Conservation (phyloP, 2,113 vertebrate species). For the Larimichthys polyactis region DNA sequence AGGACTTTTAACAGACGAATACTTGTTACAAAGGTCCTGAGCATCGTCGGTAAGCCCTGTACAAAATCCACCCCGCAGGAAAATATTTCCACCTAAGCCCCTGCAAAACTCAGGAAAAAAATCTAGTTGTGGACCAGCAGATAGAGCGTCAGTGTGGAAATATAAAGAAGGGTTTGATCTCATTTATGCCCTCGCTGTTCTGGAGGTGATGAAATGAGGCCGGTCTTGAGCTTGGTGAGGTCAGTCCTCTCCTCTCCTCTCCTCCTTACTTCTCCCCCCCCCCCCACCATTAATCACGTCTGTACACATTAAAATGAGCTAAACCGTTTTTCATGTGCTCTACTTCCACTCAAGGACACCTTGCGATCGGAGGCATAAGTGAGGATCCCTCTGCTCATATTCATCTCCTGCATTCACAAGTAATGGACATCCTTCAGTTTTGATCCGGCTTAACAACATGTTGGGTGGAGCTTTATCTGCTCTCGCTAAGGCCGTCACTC, state of each 20-base stretch:
- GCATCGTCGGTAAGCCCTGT: slow-evolving; percentile 51
- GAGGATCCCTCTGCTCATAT: slow-evolving; percentile 26
- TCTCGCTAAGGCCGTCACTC: slow-evolving; percentile 57
- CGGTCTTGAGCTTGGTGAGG: slow-evolving; percentile 47
- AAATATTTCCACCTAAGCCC: slow-evolving; percentile 56
- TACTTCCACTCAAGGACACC: slow-evolving; percentile 75
- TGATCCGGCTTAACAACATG: slow-evolving; percentile 30
- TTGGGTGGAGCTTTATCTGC: slow-evolving; percentile 36
- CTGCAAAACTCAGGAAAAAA: slow-evolving; percentile 46
- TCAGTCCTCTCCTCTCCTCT: slow-evolving; percentile 22
- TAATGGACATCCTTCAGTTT: slow-evolving; percentile 53
- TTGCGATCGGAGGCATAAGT: slow-evolving; percentile 35
- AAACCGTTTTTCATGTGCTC: slow-evolving; percentile 63
- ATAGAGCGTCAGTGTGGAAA: slow-evolving; percentile 36
- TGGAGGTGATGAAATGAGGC: slow-evolving; percentile 66
- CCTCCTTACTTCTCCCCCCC: slow-evolving; percentile 9
- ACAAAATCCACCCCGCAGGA: slow-evolving; percentile 54
- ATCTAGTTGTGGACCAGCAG: slow-evolving; percentile 41
- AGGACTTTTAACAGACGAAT: slow-evolving; percentile 54
- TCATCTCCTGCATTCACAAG: slow-evolving; percentile 33
- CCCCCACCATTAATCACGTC: slow-evolving; percentile 72
- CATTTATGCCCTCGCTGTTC: slow-evolving; percentile 56
- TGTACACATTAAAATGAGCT: slow-evolving; percentile 70
- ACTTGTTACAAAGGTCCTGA: slow-evolving; percentile 52
- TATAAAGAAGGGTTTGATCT: slow-evolving; percentile 58